These are phyloP conservation scores for Nematopogon swammerdamellus DNA, from an alignment of 2,888 invertebrate species.

Conservation along the genomic window DNA sequence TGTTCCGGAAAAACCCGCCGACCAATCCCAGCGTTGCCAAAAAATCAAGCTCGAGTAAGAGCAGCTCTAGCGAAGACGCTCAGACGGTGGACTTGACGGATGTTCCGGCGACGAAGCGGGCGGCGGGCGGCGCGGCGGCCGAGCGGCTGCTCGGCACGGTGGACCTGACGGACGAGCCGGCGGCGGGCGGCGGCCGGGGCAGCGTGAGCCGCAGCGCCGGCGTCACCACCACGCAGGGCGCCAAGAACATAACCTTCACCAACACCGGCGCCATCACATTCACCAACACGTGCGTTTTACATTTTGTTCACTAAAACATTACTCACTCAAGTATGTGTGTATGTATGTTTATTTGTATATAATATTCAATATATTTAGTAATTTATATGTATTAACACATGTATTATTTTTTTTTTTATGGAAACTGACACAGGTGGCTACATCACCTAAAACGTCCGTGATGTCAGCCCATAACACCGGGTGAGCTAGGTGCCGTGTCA, in stretches of 20 bases:
- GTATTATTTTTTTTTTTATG: no score
- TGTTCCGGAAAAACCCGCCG: background rate
- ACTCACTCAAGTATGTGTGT: no score
- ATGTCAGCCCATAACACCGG: no score
- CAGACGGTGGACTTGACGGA: background rate
- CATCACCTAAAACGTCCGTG: no score
- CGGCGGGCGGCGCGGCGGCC: background rate
- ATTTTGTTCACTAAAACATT: no score
- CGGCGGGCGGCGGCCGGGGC: background rate
- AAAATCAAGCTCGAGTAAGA: background rate
- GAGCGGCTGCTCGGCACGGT: conserved; percentile 1
- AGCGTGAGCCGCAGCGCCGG: background rate
- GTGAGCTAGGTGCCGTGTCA: no score
- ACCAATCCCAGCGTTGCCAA: no score
- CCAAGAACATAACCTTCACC: background rate
- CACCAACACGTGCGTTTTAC: background rate
- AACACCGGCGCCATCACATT: background rate
- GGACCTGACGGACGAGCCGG: conserved; percentile 2
- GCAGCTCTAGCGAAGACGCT: background rate
- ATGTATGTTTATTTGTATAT: no score
- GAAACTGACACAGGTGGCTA: no score
- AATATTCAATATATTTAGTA: no score
- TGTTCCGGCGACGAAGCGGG: background rate
- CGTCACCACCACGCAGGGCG: background rate
- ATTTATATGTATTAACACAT: no score